Evolutionary conservation across 2,888 invertebrate species (phyloP).

Genomic region (Prenolepis imparis): DNA sequence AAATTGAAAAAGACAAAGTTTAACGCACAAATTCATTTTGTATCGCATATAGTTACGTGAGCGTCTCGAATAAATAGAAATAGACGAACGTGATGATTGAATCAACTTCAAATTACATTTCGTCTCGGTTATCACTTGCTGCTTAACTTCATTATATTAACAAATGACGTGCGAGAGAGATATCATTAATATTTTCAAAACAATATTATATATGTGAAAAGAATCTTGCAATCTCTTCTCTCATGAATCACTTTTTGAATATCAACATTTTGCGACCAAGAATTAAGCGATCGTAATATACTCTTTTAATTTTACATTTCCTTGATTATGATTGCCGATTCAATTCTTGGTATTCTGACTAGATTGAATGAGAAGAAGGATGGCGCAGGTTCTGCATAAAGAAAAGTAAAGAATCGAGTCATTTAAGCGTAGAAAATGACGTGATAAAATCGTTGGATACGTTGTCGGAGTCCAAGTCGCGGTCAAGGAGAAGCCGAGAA

Average conservation of each 20-base stretch:
- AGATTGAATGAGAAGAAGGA: neutral
- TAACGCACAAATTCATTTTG: constrained; percentile 8
- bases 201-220: neutral
- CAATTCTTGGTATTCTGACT: constrained; percentile 15
- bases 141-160: constrained; percentile 58
- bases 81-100: constrained; percentile 9
- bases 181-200: neutral
- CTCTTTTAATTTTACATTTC: neutral
- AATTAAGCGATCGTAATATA: neutral
- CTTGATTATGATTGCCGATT: neutral
- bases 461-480: constrained; percentile 60
- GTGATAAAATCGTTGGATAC: constrained; percentile 70
- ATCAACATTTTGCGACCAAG: neutral
- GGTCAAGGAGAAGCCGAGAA: constrained; percentile 72
- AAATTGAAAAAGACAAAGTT: constrained; percentile 12
- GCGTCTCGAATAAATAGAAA: constrained; percentile 21
- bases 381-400: neutral
- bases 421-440: constrained; percentile 62
- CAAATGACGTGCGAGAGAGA: neutral
- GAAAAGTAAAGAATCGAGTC: constrained; percentile 47
- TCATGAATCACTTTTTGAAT: neutral
- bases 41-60: constrained; percentile 20
- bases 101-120: constrained; percentile 50
- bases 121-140: constrained; percentile 31
- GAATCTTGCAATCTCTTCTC: neutral